phyloP scores from a whole-genome alignment of 2,797 vertebrate genomes.

The Esox lucius region DNA sequence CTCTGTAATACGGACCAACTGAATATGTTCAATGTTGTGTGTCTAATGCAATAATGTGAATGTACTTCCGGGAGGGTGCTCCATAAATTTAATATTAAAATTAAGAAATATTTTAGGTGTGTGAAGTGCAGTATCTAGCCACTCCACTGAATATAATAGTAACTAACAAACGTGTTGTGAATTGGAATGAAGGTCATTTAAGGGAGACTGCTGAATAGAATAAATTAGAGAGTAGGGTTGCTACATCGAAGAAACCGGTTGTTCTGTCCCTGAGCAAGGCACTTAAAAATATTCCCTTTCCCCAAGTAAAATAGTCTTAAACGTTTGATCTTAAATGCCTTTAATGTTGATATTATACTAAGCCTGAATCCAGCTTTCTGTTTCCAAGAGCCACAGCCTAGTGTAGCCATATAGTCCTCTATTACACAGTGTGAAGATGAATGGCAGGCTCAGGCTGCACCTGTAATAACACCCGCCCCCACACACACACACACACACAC shows the following conservation, averaged over 20 bases:
- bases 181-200: background rate
- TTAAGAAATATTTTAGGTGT: background rate
- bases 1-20: background rate
- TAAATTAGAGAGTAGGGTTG: background rate
- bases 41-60: background rate
- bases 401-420: background rate
- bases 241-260: too few relatives aligned
- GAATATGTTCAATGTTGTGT: background rate
- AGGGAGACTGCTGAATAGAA: background rate
- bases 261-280: too few relatives aligned
- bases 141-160: background rate
- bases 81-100: background rate
- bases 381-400: background rate
- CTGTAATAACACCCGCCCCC: slow-evolving; percentile 28
- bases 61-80: background rate
- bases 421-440: too few relatives aligned
- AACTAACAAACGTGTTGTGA: background rate
- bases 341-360: background rate
- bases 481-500: slow-evolving; percentile 6
- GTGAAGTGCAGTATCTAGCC: background rate
- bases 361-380: background rate
- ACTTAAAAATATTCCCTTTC: too few relatives aligned
- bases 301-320: too few relatives aligned
- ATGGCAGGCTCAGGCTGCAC: too few relatives aligned
- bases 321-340: background rate